phyloP scores from a whole-genome alignment of 2,888 invertebrate species.

The Quadriops clusia region DNA sequence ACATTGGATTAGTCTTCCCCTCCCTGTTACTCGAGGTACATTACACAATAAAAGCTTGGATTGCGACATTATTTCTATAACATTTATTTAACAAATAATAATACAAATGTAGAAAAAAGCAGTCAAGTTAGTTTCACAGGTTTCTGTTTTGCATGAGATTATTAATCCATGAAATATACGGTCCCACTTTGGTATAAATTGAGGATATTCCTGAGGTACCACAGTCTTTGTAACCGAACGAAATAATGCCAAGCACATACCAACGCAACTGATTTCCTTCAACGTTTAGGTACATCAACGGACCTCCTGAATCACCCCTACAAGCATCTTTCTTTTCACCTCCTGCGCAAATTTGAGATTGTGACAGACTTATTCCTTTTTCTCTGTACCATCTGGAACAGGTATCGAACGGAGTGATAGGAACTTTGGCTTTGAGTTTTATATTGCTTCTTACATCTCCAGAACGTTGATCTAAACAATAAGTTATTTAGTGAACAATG shows the following conservation, averaged over 20 bases:
- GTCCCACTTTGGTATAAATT: constrained; percentile 52
- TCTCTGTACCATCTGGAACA: constrained; percentile 40
- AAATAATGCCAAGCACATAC: constrained; percentile 52
- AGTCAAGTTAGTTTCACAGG: constrained; percentile 4
- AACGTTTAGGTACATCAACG: constrained; percentile 47
- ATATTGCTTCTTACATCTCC: constrained; percentile 38
- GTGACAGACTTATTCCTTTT: constrained; percentile 38
- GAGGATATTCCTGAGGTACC: constrained; percentile 55
- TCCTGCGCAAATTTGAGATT: constrained; percentile 58
- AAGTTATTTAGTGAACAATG: constrained; percentile 3
- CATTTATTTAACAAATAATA: too few relatives aligned
- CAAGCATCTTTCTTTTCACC: constrained; percentile 58
- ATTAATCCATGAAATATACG: constrained; percentile 52
- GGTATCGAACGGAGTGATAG: constrained; percentile 36
- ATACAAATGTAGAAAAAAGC: too few relatives aligned
- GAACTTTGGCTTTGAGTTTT: constrained; percentile 48
- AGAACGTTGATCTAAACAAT: too few relatives aligned
- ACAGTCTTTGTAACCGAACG: constrained; percentile 52
- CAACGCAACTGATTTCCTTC: constrained; percentile 38
- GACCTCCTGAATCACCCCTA: constrained; percentile 66
- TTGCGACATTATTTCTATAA: too few relatives aligned
- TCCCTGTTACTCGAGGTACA: too few relatives aligned
- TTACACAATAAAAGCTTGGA: too few relatives aligned
- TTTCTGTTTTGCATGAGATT: constrained; percentile 18
- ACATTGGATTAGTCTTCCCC: too few relatives aligned